These are phyloP conservation scores for Tricholaema leucomelas DNA, from an alignment of 2,113 vertebrate species.

Conservation along the genomic window DNA sequence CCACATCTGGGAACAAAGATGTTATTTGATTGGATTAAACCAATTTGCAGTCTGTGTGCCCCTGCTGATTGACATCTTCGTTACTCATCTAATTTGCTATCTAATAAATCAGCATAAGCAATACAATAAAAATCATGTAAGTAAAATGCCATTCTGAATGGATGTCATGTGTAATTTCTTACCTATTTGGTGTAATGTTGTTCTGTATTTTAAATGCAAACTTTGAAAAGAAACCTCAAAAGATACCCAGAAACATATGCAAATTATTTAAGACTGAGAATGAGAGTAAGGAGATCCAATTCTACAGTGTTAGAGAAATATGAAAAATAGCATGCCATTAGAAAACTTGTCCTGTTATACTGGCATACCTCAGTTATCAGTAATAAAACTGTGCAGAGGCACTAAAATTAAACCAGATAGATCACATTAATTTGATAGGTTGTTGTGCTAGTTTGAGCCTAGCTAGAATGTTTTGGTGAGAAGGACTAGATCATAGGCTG, in stretches of 20 bases:
- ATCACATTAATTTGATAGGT: background rate
- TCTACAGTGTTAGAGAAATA: background rate
- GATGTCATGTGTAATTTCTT: background rate
- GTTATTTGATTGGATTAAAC: background rate
- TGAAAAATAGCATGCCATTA: background rate
- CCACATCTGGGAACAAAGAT: background rate
- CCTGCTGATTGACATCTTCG: slow-evolving; percentile 41
- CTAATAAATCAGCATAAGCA: background rate
- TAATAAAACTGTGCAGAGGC: background rate
- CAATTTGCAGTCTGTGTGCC: background rate
- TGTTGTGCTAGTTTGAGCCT: too few species aligned
- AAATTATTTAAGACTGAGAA: background rate
- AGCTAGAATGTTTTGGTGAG: too few species aligned
- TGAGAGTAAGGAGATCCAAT: background rate
- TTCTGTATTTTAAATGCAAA: background rate
- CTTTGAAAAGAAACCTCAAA: background rate
- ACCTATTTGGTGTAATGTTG: background rate
- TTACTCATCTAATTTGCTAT: background rate
- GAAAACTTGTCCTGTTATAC: background rate
- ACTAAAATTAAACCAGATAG: background rate
- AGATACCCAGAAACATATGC: background rate
- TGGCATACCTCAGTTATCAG: background rate
- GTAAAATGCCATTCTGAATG: background rate
- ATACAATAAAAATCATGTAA: background rate
- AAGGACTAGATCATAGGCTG: too few species aligned